Percentiles rank a stretch among this genome's conserved stretches.
Conservation (phyloP, 2,888 invertebrate genomes). For the Catocala fraxini region DNA sequence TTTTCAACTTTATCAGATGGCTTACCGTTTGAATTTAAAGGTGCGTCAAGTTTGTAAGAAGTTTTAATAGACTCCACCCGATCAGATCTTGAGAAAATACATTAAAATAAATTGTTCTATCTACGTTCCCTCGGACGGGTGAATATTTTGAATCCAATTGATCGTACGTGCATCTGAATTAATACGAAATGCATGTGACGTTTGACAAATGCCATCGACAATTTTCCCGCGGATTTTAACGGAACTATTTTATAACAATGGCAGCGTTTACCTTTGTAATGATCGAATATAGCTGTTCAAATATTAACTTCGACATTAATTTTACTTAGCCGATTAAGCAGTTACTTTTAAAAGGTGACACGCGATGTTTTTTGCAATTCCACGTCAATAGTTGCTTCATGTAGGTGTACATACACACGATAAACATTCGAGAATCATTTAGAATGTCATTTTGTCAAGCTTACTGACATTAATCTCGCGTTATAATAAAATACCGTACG, state of each 20-base stretch:
- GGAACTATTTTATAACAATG: not conserved
- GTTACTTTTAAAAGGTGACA: slow-evolving; percentile 2
- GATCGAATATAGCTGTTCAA: slow-evolving; percentile 4
- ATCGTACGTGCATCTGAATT: slow-evolving; percentile 24
- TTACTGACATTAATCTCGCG: slow-evolving; percentile 40
- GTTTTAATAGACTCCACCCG: slow-evolving; percentile 83
- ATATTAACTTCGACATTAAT: not conserved
- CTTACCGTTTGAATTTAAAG: slow-evolving; percentile 86
- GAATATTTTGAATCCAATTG: slow-evolving; percentile 17
- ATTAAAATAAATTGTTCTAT: slow-evolving; percentile 70
- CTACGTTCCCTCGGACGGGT: slow-evolving; percentile 37
- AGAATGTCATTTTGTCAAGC: slow-evolving; percentile 41
- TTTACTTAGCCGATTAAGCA: not conserved
- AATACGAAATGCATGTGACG: slow-evolving; percentile 16
- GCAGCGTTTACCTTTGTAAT: slow-evolving; percentile 14
- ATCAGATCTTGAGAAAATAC: slow-evolving; percentile 80
- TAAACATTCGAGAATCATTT: slow-evolving; percentile 42
- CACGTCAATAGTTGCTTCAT: slow-evolving; percentile 35
- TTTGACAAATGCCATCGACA: slow-evolving; percentile 22
- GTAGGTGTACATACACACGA: slow-evolving; percentile 38
- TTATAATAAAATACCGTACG: slow-evolving; percentile 40
- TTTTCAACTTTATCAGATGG: slow-evolving; percentile 81
- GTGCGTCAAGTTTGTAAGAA: slow-evolving; percentile 80
- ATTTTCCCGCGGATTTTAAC: slow-evolving; percentile 18
- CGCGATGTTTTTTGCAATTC: slow-evolving; percentile 19